phyloP scores from a whole-genome alignment of 2,113 vertebrate genomes.

The Cepphus grylle region DNA sequence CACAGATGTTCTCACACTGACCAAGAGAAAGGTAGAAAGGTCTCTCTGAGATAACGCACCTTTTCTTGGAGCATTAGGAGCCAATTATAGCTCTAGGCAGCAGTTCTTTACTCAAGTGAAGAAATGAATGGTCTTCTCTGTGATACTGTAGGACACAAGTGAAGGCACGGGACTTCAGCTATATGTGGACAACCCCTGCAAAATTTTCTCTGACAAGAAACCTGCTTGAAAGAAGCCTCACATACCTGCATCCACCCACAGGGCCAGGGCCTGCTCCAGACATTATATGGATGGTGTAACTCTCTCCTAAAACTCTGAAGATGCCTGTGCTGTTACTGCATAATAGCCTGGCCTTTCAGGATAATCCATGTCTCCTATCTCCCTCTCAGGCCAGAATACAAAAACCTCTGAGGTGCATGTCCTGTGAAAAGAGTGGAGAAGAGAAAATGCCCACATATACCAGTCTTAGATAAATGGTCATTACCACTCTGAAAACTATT shows the following conservation, averaged over 20 bases:
- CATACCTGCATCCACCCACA: neutral
- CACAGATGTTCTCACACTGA: neutral
- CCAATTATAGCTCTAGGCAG: neutral
- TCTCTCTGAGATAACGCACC: neutral
- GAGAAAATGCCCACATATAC: neutral
- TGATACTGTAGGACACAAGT: neutral
- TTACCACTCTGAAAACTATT: neutral
- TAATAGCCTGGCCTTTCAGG: neutral
- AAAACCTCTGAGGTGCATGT: neutral
- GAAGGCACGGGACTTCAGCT: neutral
- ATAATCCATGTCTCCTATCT: neutral
- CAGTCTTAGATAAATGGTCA: neutral
- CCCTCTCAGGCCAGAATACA: neutral
- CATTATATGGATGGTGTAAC: accelerated
- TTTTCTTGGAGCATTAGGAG: neutral
- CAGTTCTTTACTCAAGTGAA: neutral
- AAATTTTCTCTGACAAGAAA: neutral
- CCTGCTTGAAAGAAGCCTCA: neutral
- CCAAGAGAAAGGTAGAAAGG: neutral
- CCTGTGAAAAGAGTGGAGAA: neutral
- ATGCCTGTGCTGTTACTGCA: neutral
- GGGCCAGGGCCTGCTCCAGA: neutral
- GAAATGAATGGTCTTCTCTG: neutral
- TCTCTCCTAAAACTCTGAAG: neutral
- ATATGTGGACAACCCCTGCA: neutral